Evolutionary conservation across 2,113 vertebrate species (phyloP).

Genomic region (Bothrops jararaca): DNA sequence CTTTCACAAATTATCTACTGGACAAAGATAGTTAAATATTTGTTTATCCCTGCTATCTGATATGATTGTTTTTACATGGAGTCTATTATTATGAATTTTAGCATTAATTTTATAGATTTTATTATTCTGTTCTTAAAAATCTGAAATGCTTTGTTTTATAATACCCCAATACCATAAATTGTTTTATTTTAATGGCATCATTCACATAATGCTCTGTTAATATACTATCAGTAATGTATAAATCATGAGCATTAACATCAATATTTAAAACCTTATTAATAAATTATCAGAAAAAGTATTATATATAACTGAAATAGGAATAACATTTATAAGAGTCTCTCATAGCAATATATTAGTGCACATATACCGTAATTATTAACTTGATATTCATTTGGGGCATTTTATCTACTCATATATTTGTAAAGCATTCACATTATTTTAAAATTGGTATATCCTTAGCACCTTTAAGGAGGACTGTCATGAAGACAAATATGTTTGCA

Average conservation of each 20-base stretch:
- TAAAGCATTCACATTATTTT: neutral
- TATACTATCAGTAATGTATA: constrained; percentile 11
- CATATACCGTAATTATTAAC: neutral
- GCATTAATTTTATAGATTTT: constrained; percentile 14
- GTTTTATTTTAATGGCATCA: neutral
- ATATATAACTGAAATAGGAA: constrained; percentile 46
- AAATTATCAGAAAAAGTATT: neutral
- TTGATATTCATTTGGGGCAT: neutral
- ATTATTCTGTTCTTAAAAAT: constrained; percentile 27
- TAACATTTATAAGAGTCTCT: constrained; percentile 27
- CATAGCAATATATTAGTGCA: neutral
- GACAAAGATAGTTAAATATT: neutral
- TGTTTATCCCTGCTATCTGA: constrained; percentile 5
- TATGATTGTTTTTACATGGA: constrained; percentile 15
- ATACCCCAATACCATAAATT: constrained; percentile 3
- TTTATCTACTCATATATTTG: neutral
- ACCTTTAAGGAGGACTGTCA: neutral
- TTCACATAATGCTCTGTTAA: neutral
- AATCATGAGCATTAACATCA: neutral
- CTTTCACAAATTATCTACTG: neutral
- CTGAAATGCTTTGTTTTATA: constrained; percentile 8
- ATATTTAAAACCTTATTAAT: constrained; percentile 16
- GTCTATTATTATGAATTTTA: neutral
- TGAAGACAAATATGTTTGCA: neutral
- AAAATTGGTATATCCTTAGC: neutral